These are phyloP conservation scores for Nanger granti DNA, from an alignment of 2,113 vertebrate species.

Conservation along the genomic window DNA sequence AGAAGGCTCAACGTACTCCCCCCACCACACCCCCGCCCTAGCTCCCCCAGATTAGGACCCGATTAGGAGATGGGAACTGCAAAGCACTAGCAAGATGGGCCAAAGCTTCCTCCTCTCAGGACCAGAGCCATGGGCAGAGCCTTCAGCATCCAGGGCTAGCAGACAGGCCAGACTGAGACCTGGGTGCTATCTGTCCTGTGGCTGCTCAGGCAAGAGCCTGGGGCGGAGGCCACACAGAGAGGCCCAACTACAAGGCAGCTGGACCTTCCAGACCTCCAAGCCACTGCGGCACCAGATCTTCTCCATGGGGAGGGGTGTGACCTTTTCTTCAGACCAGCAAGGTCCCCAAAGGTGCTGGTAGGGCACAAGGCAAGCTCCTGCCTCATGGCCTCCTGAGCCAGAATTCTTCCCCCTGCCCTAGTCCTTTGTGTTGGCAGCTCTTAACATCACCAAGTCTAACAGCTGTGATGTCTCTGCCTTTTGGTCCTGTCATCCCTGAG, in stretches of 20 bases:
- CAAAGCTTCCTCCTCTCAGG: background rate
- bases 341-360: background rate
- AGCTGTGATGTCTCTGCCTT: constrained; percentile 13
- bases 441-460: background rate
- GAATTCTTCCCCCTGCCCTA: constrained; percentile 6
- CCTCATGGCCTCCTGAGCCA: background rate
- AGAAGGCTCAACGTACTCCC: constrained; percentile 47
- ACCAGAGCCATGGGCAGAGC: background rate
- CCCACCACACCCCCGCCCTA: background rate
- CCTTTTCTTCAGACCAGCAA: constrained; percentile 25
- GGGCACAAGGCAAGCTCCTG: background rate
- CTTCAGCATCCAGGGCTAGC: background rate
- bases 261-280: background rate
- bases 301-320: background rate
- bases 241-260: background rate
- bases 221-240: background rate
- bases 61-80: constrained; percentile 22
- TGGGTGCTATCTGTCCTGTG: background rate
- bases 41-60: constrained; percentile 40
- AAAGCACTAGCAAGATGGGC: constrained; percentile 11
- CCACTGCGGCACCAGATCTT: background rate
- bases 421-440: background rate
- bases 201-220: background rate
- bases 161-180: background rate
- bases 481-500: constrained; percentile 20